Evolutionary conservation across 2,888 invertebrate species (phyloP), one percentile per base, ranked within the genome.

Genomic region (Idaea straminata): DNA sequence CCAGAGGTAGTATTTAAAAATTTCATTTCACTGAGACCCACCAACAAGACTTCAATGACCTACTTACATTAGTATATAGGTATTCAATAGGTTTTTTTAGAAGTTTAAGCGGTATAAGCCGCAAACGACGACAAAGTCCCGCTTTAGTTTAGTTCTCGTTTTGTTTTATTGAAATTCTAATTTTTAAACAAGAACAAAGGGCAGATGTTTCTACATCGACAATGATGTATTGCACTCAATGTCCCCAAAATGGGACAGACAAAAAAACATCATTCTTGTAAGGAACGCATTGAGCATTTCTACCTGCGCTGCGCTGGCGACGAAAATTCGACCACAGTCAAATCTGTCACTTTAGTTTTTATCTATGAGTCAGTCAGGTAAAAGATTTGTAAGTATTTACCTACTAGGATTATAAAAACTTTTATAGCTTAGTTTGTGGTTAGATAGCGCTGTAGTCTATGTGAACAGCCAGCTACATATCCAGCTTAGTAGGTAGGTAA

Each of bases 111-210:
- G 47, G 47, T 3, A 13, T 47, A 13, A n/a, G n/a, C n/a, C n/a
- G n/a, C n/a, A n/a, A n/a, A n/a, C n/a, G n/a, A n/a, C n/a, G n/a
- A n/a, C 70, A 73, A 71, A 76, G 79, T 80, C 77, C 81, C 83
- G 77, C 82, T 80, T 69, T 66, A 47, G 47, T 47, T 47, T 13
- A 47, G 71, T 78, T 73, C 75, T 77, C 76, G 78, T 72, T 80
- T 81, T 80, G 84, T 85, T 82, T 47, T 81, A 86, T 86, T 86
- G 83, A 84, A 80, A 91, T 91, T 89, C 84, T 83, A 91, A 91
- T 89, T 89, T 88, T 82, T 89, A 81, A 84, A 78, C 88, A 90
- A 86, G 88, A 89, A 91, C 89, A 90, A 89, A 80, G 77, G 79
- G 81, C 86, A 86, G 85, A 83, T 88, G 86, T 80, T 75, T 77